phyloP scores from a whole-genome alignment of 2,888 invertebrate species.

The Chrysolina americana region DNA sequence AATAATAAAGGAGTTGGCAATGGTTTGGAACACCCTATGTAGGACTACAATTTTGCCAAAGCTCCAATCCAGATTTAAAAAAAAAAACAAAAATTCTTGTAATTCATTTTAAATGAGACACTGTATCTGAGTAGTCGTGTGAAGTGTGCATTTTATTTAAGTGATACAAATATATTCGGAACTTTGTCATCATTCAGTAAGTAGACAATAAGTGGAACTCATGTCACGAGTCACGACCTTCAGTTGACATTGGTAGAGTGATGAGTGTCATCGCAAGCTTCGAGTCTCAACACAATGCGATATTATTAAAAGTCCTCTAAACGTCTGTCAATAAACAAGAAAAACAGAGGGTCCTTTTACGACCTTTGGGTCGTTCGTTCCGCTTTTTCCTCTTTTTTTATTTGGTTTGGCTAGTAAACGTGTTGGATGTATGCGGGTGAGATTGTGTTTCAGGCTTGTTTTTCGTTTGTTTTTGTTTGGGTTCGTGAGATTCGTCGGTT shows the following conservation, averaged over 20 bases:
- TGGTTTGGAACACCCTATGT: no score
- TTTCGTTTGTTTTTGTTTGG: conserved; percentile 16
- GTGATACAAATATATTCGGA: no score
- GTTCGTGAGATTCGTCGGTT: not conserved
- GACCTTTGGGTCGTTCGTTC: conserved; percentile 19
- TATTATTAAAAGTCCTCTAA: conserved; percentile 17
- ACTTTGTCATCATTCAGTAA: not conserved
- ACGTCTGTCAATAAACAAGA: conserved; percentile 23
- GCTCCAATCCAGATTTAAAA: no score
- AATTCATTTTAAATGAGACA: no score
- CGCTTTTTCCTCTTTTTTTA: not conserved
- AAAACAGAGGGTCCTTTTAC: conserved; percentile 20
- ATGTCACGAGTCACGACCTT: conserved; percentile 5
- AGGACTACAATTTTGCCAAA: no score
- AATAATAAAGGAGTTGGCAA: no score
- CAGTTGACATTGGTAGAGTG: conserved; percentile 17
- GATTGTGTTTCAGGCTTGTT: conserved; percentile 1
- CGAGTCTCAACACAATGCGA: conserved; percentile 10
- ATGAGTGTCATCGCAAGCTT: conserved; percentile 10
- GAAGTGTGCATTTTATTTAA: no score
- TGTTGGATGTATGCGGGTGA: conserved; percentile 20
- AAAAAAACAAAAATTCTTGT: no score
- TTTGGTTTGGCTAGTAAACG: conserved; percentile 12
- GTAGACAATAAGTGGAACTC: not conserved
- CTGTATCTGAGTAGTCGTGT: no score